phyloP scores from a whole-genome alignment of 2,113 vertebrate genomes.

The Ophiodon elongatus region DNA sequence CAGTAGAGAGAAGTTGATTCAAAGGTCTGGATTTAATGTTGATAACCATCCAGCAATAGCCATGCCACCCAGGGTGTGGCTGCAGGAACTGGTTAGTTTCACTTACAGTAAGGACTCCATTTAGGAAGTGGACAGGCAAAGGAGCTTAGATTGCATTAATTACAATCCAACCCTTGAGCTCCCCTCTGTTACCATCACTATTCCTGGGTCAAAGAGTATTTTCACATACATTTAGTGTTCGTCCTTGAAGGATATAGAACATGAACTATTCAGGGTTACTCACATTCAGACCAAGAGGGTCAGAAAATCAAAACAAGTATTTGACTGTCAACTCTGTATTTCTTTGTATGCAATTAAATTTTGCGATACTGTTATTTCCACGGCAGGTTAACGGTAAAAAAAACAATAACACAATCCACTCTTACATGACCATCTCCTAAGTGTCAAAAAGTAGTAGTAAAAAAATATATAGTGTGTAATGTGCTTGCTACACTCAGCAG shows the following conservation, averaged over 20 bases:
- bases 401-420: neutral
- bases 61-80: constrained; percentile 55
- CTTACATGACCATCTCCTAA: neutral
- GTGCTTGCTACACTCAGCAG: constrained; percentile 17
- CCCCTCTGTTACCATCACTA: neutral
- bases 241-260: neutral
- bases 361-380: neutral
- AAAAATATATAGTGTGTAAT: neutral
- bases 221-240: neutral
- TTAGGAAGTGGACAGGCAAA: constrained; percentile 20
- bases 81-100: constrained; percentile 54
- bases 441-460: neutral
- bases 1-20: neutral
- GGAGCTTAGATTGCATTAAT: neutral
- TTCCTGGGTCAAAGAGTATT: constrained; percentile 9
- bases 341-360: neutral
- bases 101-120: constrained; percentile 23
- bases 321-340: neutral
- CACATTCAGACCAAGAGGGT: neutral
- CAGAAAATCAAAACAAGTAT: neutral
- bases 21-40: constrained; percentile 36
- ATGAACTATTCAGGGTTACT: neutral
- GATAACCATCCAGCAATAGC: constrained; percentile 54
- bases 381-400: neutral
- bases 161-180: constrained; percentile 2